Evolutionary conservation across 1,140 invertebrate species (phyloP), one percentile per base, ranked within the genome.

Genomic region (Drosophila saltans): DNA sequence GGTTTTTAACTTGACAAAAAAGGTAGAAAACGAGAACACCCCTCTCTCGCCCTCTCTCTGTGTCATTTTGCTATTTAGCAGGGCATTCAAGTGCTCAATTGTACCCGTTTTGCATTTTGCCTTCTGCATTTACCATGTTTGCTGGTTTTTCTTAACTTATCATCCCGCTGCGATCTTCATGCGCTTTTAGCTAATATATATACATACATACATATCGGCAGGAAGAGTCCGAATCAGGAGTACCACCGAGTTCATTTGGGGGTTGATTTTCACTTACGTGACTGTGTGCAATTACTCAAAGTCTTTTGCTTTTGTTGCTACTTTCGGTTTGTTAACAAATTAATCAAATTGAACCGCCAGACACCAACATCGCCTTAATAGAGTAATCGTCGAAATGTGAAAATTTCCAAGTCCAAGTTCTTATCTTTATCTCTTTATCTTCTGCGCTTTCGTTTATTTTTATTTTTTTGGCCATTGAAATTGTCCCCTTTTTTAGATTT

Each of bases 241-340:
- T 64, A 69, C 28, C 28, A 1, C 3, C 62, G 64, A 7, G 58
- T 41, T 41, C 9, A 39, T 62, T 16, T 63, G 43, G 63, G 63
- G 75, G 58, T 43, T 69, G 52, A 9, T 72, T 39, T 71, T 69
- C 66, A 62, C 66, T 85, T 57, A 78, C 83, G 83, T 90, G 85
- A 90, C 85, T 90, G 58, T 33, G 43, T 41, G 82, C 85, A 90
- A 90, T 90, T 90, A 90, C 78, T 90, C 85, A 89, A 69, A 10
- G 45, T 57, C 45, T 68, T 69, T 76, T 36, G 82, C 63, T 55
- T 78, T 69, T 85, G 79, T 88, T 89, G 84, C 72, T 89, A 83
- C 86, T 81, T 90, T 90, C 57, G 76, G 85, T 90, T 90, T 86
- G 81, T 85, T 85, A 90, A 90, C 86, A 83, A 90, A 90, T 90